Percentiles rank a stretch among this genome's conserved stretches.
Evolutionary conservation across 2,888 invertebrate genomes (phyloP).

Genomic region (Andrena bicolor): DNA sequence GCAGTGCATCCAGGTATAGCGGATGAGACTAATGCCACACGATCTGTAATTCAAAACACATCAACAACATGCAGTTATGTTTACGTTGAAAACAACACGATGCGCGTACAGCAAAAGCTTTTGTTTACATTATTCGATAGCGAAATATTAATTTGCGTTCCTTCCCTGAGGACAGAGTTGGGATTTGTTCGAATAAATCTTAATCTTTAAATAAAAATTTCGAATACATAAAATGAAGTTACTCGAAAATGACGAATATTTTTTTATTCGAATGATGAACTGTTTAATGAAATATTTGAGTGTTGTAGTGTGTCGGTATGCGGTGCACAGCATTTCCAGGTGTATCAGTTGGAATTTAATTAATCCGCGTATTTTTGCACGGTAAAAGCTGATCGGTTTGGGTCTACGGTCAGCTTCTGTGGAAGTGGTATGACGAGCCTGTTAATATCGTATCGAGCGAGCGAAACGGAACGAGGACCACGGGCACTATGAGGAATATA

Average conservation of each 20-base stretch:
- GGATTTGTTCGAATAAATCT: too few species aligned
- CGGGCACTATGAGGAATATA: slow-evolving; percentile 20
- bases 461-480: slow-evolving; percentile 34
- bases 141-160: too few species aligned
- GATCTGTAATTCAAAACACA: slow-evolving; percentile 85
- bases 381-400: neutral
- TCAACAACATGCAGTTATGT: slow-evolving; percentile 77
- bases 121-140: neutral
- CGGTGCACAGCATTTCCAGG: too few species aligned
- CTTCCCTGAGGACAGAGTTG: too few species aligned
- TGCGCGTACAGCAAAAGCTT: neutral
- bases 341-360: too few species aligned
- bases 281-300: too few species aligned
- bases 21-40: slow-evolving; percentile 87
- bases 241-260: too few species aligned
- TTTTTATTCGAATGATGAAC: too few species aligned
- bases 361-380: too few species aligned
- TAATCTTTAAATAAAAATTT: too few species aligned
- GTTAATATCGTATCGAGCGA: slow-evolving; percentile 18
- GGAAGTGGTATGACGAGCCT: neutral
- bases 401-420: neutral
- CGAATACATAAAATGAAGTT: too few species aligned
- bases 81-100: neutral
- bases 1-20: slow-evolving; percentile 81
- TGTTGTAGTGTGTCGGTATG: neutral